phyloP scores from a whole-genome alignment of 2,888 invertebrate genomes.

The Carabus problematicus region DNA sequence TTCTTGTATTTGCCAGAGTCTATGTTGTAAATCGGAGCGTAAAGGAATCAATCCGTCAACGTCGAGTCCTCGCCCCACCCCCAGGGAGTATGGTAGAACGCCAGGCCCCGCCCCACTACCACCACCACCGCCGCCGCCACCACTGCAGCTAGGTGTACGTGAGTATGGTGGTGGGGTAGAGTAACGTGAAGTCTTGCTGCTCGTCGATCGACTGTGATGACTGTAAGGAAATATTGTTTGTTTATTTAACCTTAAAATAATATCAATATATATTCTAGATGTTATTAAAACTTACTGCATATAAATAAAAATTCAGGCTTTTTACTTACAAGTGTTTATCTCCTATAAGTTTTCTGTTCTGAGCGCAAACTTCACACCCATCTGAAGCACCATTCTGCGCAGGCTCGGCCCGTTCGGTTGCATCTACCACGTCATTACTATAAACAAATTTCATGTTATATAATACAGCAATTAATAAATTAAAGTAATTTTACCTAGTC shows the following conservation, averaged over 20 bases:
- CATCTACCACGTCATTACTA: slow-evolving; percentile 11
- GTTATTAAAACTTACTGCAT: slow-evolving; percentile 13
- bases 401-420: slow-evolving; percentile 16
- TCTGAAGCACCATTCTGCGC: slow-evolving; percentile 48
- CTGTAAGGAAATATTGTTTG: slow-evolving; percentile 12
- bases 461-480: not conserved
- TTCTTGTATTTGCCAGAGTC: slow-evolving; percentile 82
- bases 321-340: slow-evolving; percentile 50
- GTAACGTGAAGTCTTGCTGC: slow-evolving; percentile 51
- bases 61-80: slow-evolving; percentile 61
- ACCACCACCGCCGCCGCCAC: slow-evolving; percentile 52
- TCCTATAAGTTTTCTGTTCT: slow-evolving; percentile 53
- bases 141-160: slow-evolving; percentile 63
- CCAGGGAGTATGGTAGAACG: slow-evolving; percentile 49
- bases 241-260: not conserved
- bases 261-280: not conserved
- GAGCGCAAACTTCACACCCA: slow-evolving; percentile 55
- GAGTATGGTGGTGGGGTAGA: slow-evolving; percentile 64
- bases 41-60: slow-evolving; percentile 78
- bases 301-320: not conserved
- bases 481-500: slow-evolving; percentile 46
- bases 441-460: not conserved
- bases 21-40: slow-evolving; percentile 74
- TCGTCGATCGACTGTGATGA: slow-evolving; percentile 41
- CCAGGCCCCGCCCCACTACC: slow-evolving; percentile 1